Evolutionary conservation across 2,888 invertebrate species (phyloP), one percentile per base, ranked within the genome.

Genomic region (Hofmannophila pseudospretella): DNA sequence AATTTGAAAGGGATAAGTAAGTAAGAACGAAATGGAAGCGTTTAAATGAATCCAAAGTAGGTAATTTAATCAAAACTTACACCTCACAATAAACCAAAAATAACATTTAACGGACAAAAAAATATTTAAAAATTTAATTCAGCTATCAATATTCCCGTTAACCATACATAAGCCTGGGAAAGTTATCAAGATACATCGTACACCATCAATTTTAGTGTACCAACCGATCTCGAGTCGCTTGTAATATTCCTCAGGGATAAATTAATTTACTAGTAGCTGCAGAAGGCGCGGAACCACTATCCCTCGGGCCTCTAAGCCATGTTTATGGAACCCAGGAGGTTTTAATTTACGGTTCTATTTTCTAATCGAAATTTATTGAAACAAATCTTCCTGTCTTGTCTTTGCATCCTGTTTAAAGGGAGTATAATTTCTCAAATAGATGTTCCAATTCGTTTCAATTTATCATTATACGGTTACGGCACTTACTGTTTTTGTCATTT

Each of bases 231-330:
- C 2, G 27, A 29, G 31, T 28, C 35, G 38, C 51, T 44, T 47
- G 46, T 61, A 66, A 65, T 67, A 72, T 69, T 63, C 77, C 72
- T 71, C 36, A 44, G 64, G 73, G 78, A 67, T 62, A 68, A 73
- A 81, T 79, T 73, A 75, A 78, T 80, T 75, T 78, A 67, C 63
- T 66, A 50, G 70, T 60, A 70, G 69, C 67, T 47, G 56, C 57
- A 57, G 65, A 60, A 73, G 66, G 58, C 65, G 50, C 64, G 66
- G 56, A 62, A 67, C 69, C 60, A 51, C 62, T 64, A 55, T 65
- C 79, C 78, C 70, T 43, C 41, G 62, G 74, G 74, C 66, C 41
- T 43, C 50, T 37, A 42, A 50, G 51, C 52, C 42, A 52, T 71
- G 70, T 79, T 77, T 75, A 73, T 71, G 53, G 58, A 54, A 51